These are phyloP conservation scores for Todus mexicanus DNA, from an alignment of 2,797 vertebrate genomes.

Conservation along the genomic window DNA sequence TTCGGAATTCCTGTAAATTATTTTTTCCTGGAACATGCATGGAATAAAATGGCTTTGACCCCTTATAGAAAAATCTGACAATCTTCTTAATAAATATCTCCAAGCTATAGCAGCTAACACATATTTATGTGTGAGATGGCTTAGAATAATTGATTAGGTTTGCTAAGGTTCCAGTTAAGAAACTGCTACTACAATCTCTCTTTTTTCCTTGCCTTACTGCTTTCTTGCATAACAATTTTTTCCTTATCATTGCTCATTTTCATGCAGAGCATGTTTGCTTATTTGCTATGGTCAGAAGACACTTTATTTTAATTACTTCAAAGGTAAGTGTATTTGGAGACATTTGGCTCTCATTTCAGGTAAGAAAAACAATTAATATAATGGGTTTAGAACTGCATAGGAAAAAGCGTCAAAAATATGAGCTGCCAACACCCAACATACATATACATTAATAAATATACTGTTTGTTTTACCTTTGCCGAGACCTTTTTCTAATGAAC, in stretches of 20 bases:
- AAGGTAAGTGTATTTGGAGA: conserved; percentile 42
- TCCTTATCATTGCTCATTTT: conserved; percentile 51
- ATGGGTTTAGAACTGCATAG: background rate
- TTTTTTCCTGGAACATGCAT: background rate
- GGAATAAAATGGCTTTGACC: background rate
- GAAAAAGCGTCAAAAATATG: background rate
- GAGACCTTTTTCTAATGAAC: background rate
- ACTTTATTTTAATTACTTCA: conserved; percentile 64
- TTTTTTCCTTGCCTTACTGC: background rate
- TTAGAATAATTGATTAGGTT: conserved; percentile 58
- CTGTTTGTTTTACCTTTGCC: background rate
- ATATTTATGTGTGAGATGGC: conserved; percentile 20
- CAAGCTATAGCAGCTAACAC: background rate
- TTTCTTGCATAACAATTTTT: conserved; percentile 11
- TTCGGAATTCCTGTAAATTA: background rate
- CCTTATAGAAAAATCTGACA: background rate
- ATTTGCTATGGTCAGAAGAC: conserved; percentile 51
- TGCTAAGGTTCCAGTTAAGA: conserved; percentile 41
- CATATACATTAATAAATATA: background rate
- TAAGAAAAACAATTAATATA: conserved; percentile 62
- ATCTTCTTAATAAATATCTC: conserved; percentile 27
- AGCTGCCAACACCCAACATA: background rate
- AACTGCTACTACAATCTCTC: background rate
- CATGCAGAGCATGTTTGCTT: conserved; percentile 16
- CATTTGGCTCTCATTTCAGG: conserved; percentile 26